These are phyloP conservation scores for Isoperla grammatica DNA, from an alignment of 2,888 invertebrate species.

Conservation along the genomic window DNA sequence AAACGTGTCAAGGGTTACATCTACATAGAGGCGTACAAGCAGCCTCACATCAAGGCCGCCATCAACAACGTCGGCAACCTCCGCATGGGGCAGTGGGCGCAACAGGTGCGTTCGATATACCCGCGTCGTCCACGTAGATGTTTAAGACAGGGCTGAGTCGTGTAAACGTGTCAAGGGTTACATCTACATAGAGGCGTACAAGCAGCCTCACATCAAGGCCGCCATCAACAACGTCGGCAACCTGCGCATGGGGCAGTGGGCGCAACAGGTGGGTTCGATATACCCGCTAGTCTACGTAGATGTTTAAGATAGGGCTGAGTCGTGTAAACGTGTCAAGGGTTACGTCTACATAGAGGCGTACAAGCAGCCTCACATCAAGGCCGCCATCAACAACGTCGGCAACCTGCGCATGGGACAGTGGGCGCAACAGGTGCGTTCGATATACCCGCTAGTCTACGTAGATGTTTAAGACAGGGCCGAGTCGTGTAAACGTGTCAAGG, in stretches of 20 bases:
- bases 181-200: conserved; percentile 96
- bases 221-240: conserved; percentile 92
- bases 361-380: conserved; percentile 97
- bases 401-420: conserved; percentile 88
- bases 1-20: conserved; percentile 98
- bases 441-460: no score
- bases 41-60: conserved; percentile 93
- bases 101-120: conserved; percentile 56
- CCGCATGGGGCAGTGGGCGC: conserved; percentile 88
- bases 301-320: no score
- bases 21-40: conserved; percentile 97
- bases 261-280: conserved; percentile 62
- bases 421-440: conserved; percentile 68
- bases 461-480: no score
- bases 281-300: no score
- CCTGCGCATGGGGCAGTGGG: conserved; percentile 85
- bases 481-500: no score
- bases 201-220: conserved; percentile 95
- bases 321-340: no score
- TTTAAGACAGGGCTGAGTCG: no score
- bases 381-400: conserved; percentile 89
- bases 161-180: conserved; percentile 97
- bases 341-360: conserved; percentile 98
- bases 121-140: no score
- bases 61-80: conserved; percentile 92